Conservation (phyloP, 35 echinoderm and acorn worm species). For the Diadema setosum region DNA sequence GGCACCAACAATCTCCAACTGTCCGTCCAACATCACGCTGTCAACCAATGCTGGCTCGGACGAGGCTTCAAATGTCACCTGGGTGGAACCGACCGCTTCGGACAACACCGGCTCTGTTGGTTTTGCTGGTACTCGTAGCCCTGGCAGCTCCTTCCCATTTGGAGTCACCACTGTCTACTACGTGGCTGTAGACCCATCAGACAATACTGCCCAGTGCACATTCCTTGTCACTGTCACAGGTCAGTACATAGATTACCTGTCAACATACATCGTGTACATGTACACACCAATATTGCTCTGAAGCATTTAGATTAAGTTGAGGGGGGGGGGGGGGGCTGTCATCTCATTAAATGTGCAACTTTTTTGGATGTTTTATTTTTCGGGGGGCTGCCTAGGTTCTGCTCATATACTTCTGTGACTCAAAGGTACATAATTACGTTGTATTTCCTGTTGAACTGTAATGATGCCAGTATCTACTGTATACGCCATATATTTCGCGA, state of each 20-base stretch:
- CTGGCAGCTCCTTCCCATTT: neutral
- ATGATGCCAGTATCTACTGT: too few species aligned
- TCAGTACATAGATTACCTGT: neutral
- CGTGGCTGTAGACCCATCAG: neutral
- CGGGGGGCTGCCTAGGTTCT: too few species aligned
- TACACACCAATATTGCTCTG: neutral
- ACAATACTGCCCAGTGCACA: neutral
- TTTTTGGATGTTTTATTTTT: too few species aligned
- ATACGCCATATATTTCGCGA: too few species aligned
- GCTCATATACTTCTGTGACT: too few species aligned
- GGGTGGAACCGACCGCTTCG: neutral
- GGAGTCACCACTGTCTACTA: neutral
- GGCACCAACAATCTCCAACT: neutral
- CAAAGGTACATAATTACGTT: too few species aligned
- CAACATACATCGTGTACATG: neutral
- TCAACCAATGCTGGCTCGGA: neutral
- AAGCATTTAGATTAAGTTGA: neutral
- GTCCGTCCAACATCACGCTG: neutral
- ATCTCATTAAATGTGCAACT: neutral
- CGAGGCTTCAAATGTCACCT: neutral
- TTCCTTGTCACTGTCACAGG: neutral
- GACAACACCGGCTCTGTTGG: slow-evolving; percentile 20
- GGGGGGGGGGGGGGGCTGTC: neutral
- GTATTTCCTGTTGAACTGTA: too few species aligned
- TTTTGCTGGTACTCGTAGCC: neutral